Conservation (phyloP, 2,888 invertebrate genomes). For the Buathra laborator region DNA sequence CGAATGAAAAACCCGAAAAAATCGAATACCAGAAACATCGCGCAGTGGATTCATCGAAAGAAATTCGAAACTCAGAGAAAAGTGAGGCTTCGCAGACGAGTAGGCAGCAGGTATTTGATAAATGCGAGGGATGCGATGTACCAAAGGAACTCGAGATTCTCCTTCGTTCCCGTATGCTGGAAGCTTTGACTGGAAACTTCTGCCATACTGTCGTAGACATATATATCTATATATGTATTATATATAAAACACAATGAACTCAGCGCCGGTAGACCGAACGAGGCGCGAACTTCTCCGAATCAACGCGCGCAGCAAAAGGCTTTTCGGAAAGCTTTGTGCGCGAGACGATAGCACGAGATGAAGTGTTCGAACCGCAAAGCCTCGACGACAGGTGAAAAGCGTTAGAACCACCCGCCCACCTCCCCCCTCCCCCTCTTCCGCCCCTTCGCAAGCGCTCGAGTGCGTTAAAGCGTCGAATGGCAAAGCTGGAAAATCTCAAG, state of each 20-base stretch:
- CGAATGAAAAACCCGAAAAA: too few relatives aligned
- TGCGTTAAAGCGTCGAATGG: conserved; percentile 41
- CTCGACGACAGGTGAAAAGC: conserved; percentile 29
- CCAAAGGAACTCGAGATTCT: conserved; percentile 67
- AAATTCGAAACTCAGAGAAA: conserved; percentile 17
- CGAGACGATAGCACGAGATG: conserved; percentile 54
- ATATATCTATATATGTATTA: conserved; percentile 1
- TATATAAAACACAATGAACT: conserved; percentile 67
- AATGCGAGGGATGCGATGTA: conserved; percentile 59
- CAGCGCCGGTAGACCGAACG: conserved; percentile 34
- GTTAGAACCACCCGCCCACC: too few relatives aligned
- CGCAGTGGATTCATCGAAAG: too few relatives aligned
- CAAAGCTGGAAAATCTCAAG: conserved; percentile 58
- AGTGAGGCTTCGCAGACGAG: conserved; percentile 16
- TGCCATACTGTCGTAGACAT: not conserved
- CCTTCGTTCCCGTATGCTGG: conserved; percentile 1
- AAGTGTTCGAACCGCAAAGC: conserved; percentile 63
- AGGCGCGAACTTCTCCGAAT: conserved; percentile 51
- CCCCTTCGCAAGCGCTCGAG: not conserved
- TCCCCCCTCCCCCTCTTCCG: too few relatives aligned
- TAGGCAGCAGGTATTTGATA: conserved; percentile 20
- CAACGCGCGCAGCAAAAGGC: conserved; percentile 35
- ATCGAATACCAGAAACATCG: too few relatives aligned
- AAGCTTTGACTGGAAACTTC: conserved; percentile 25
- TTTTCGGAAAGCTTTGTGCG: conserved; percentile 55